Percentiles rank a stretch among this genome's conserved stretches.
Evolutionary conservation across 2,888 invertebrate genomes (phyloP).

Genomic region (Chloroclysta siterata): DNA sequence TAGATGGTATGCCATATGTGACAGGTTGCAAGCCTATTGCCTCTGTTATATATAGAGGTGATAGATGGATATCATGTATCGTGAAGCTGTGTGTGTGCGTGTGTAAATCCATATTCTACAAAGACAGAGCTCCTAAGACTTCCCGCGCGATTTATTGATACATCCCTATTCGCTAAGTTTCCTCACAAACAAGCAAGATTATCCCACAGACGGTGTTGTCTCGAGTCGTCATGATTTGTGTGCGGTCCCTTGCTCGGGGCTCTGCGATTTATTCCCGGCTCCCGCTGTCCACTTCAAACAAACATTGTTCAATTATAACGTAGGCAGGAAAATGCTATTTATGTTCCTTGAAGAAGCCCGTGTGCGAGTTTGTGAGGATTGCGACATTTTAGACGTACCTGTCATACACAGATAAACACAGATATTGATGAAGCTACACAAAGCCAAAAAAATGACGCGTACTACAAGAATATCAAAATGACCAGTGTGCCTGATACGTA

Average conservation of each 20-base stretch:
- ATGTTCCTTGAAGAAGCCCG: neutral
- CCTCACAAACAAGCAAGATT: constrained; percentile 36
- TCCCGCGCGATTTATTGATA: constrained; percentile 25
- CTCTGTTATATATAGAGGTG: too few species aligned
- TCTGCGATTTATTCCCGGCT: constrained; percentile 45
- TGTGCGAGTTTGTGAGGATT: neutral
- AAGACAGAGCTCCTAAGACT: neutral
- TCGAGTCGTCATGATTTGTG: constrained; percentile 46
- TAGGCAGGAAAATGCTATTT: constrained; percentile 10
- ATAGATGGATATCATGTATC: too few species aligned
- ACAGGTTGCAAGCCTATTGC: too few species aligned
- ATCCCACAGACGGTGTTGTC: constrained; percentile 38
- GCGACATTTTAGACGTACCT: too few species aligned
- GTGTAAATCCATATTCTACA: too few species aligned
- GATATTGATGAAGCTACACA: too few species aligned
- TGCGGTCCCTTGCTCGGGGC: constrained; percentile 36
- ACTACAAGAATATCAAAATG: too few species aligned
- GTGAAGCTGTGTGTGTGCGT: too few species aligned
- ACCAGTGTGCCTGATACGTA: too few species aligned
- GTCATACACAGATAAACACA: too few species aligned
- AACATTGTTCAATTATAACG: constrained; percentile 41
- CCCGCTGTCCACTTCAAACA: constrained; percentile 46
- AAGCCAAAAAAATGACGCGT: too few species aligned
- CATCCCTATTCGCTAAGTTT: constrained; percentile 22
- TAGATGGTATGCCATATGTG: too few species aligned